Evolutionary conservation across 2,888 invertebrate genomes (phyloP).

Genomic region (Zeuzera pyrina): DNA sequence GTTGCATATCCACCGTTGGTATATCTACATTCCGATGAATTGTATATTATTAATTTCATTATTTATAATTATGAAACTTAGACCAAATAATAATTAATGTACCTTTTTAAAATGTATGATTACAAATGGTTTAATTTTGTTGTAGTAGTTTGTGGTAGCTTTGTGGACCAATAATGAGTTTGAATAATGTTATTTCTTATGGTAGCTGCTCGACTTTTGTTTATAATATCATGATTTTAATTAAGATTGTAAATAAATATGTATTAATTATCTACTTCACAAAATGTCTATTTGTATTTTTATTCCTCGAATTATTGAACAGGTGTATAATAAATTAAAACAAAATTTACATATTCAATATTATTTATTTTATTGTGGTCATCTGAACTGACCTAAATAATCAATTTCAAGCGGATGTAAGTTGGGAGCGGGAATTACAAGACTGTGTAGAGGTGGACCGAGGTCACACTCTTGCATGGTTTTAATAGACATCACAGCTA

Average conservation of each 20-base stretch:
- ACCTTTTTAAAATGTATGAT: conserved; percentile 66
- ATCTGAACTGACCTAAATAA: conserved; percentile 82
- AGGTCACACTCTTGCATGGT: conserved; percentile 82
- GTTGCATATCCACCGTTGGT: conserved; percentile 51
- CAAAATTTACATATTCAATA: neutral
- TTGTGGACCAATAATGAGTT: conserved; percentile 67
- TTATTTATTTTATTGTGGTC: conserved; percentile 9
- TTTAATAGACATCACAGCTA: conserved; percentile 80
- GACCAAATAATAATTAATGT: conserved; percentile 74
- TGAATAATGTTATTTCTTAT: conserved; percentile 53
- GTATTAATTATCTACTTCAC: conserved; percentile 50
- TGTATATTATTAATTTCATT: conserved; percentile 58
- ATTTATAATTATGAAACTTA: conserved; percentile 70
- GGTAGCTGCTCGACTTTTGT: conserved; percentile 60
- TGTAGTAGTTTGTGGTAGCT: conserved; percentile 64
- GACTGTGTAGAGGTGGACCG: conserved; percentile 94
- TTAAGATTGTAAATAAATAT: conserved; percentile 68
- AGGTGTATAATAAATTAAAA: too few species aligned
- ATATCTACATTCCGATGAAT: conserved; percentile 71
- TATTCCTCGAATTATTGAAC: too few species aligned
- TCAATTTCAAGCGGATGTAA: conserved; percentile 95
- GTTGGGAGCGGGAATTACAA: conserved; percentile 87
- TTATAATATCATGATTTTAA: conserved; percentile 54
- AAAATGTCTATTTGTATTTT: conserved; percentile 12
- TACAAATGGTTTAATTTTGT: conserved; percentile 53